phyloP scores from a whole-genome alignment of 2,888 invertebrate genomes.

The Clitarchus hookeri region DNA sequence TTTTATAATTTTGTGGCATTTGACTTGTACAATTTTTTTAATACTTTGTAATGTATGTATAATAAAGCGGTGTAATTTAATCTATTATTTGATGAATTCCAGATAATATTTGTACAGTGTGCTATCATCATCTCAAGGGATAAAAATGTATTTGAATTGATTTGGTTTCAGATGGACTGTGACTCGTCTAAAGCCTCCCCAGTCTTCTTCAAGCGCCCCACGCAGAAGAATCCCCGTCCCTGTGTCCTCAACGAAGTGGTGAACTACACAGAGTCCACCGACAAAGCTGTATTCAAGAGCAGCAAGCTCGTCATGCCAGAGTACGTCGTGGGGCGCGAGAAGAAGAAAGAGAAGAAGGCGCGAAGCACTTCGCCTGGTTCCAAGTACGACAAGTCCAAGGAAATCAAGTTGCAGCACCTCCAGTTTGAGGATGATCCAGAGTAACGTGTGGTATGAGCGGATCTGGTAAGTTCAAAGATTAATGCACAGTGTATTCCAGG shows the following conservation, averaged over 20 bases:
- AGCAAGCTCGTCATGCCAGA: constrained; percentile 81
- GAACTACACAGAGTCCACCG: no score
- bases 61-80: no score
- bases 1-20: no score
- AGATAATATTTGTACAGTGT: no score
- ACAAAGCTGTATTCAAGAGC: constrained; percentile 57
- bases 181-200: constrained; percentile 39
- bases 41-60: no score
- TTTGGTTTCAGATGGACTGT: constrained; percentile 34
- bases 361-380: background rate
- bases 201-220: constrained; percentile 41
- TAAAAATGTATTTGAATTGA: no score
- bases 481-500: no score
- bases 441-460: background rate
- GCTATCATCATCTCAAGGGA: no score
- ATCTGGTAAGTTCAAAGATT: background rate
- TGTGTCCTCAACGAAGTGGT: background rate
- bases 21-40: no score
- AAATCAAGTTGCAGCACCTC: constrained; percentile 62
- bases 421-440: constrained; percentile 55
- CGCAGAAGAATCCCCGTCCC: background rate
- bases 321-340: constrained; percentile 74
- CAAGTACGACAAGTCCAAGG: constrained; percentile 45
- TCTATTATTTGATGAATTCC: no score
- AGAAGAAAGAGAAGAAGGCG: constrained; percentile 58